Percentiles rank a stretch among this genome's conserved stretches.
Conservation (phyloP, 53 echinoderm and acorn worm species). For the Echinometra lucunter region DNA sequence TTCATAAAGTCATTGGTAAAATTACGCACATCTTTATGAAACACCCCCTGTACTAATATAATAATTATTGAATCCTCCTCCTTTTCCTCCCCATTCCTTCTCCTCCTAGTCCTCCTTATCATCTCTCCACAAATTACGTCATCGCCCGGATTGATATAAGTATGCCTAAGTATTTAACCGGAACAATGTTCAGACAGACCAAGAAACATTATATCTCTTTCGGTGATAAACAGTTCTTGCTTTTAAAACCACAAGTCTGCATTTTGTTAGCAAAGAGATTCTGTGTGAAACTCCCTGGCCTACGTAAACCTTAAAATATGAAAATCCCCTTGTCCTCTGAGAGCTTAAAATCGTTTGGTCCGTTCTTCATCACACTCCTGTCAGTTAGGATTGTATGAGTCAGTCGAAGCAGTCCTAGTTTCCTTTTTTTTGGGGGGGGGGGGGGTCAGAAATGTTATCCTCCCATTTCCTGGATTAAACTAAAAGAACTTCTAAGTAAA, state of each 20-base stretch:
- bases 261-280: neutral
- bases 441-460: neutral
- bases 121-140: neutral
- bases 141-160: too few relatives aligned
- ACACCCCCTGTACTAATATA: too few relatives aligned
- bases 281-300: neutral
- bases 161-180: neutral
- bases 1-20: too few relatives aligned
- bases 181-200: neutral
- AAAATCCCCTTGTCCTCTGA: slow-evolving; percentile 21
- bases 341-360: slow-evolving; percentile 15
- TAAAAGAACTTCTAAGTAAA: neutral
- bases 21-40: too few relatives aligned
- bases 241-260: neutral
- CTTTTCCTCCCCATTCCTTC: too few relatives aligned
- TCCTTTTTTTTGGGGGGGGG: neutral
- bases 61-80: too few relatives aligned
- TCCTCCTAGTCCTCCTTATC: neutral
- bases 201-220: neutral
- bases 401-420: neutral
- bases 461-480: neutral
- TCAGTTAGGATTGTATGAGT: slow-evolving; percentile 45
- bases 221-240: neutral
- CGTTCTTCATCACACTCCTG: slow-evolving; percentile 25
- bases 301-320: neutral